phyloP scores from a whole-genome alignment of 2,113 vertebrate species.

The Camelus dromedarius region DNA sequence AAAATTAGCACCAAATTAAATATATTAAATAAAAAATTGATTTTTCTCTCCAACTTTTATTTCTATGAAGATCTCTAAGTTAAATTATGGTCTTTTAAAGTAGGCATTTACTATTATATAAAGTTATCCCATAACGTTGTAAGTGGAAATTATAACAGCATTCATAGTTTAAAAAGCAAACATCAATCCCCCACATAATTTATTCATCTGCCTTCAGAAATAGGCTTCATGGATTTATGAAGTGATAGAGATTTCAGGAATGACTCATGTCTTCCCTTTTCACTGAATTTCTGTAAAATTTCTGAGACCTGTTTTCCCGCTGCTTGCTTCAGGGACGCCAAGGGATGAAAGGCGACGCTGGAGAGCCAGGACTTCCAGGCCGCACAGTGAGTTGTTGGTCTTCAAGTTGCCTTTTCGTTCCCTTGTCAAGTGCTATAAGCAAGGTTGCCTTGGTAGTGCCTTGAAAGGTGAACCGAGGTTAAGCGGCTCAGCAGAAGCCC shows the following conservation, averaged over 20 bases:
- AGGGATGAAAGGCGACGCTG: constrained; percentile 96
- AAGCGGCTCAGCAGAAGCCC: background rate
- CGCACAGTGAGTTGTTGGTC: constrained; percentile 84
- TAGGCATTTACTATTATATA: background rate
- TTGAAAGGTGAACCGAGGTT: background rate
- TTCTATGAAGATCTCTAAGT: background rate
- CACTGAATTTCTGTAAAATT: background rate
- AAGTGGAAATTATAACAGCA: background rate
- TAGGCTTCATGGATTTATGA: constrained; percentile 19
- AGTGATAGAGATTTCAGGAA: background rate
- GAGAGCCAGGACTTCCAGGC: constrained; percentile 95
- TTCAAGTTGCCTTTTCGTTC: background rate
- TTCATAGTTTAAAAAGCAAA: constrained; percentile 48
- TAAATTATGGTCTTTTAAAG: constrained; percentile 23
- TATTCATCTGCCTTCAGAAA: constrained; percentile 37
- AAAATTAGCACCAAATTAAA: background rate
- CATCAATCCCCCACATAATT: background rate
- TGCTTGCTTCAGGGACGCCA: constrained; percentile 92
- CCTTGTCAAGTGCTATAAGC: background rate
- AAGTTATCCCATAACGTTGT: background rate
- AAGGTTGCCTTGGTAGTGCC: background rate
- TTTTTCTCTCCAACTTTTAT: background rate
- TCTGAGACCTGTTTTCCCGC: background rate
- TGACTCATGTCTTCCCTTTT: background rate
- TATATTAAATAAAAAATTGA: constrained; percentile 1